A percentile compares a stretch with the other conserved stretches of the same genome.
Conservation (phyloP, 1,140 invertebrate genomes). For the Ectropis grisescens region DNA sequence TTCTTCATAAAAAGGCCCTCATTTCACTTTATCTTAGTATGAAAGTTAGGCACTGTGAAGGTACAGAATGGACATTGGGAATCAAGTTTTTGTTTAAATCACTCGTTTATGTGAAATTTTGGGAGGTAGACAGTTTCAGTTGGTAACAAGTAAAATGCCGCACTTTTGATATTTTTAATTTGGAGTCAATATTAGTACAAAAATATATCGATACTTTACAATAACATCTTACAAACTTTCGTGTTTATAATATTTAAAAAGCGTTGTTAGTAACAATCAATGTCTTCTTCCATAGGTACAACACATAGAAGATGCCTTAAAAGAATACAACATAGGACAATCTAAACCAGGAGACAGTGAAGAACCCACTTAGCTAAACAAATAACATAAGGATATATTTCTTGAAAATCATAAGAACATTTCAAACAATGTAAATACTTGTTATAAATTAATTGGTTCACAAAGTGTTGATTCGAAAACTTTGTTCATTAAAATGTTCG, state of each 20-base stretch:
- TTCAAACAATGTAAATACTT: conserved; percentile 24
- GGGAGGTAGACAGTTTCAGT: too few species aligned
- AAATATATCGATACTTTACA: too few species aligned
- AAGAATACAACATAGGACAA: conserved; percentile 49
- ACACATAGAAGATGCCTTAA: conserved; percentile 54
- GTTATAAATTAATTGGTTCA: conserved; percentile 18
- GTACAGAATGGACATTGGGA: too few species aligned
- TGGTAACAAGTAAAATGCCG: too few species aligned
- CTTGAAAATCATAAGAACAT: conserved; percentile 2
- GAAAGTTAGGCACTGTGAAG: background rate
- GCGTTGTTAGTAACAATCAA: background rate
- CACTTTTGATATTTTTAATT: too few species aligned
- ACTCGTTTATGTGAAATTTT: too few species aligned
- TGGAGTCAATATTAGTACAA: too few species aligned
- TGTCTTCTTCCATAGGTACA: conserved; percentile 9
- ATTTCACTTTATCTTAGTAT: background rate
- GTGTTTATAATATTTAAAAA: too few species aligned
- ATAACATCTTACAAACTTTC: too few species aligned
- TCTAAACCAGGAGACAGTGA: conserved; percentile 30
- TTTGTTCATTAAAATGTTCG: conserved; percentile 19
- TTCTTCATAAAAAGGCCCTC: too few species aligned
- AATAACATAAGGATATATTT: conserved; percentile 6
- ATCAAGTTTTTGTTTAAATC: too few species aligned
- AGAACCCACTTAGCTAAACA: conserved; percentile 36
- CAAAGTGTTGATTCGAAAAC: conserved; percentile 19